Base-by-base conservation (phyloP, 1,140 invertebrate species). In the Argopecten irradians region DNA sequence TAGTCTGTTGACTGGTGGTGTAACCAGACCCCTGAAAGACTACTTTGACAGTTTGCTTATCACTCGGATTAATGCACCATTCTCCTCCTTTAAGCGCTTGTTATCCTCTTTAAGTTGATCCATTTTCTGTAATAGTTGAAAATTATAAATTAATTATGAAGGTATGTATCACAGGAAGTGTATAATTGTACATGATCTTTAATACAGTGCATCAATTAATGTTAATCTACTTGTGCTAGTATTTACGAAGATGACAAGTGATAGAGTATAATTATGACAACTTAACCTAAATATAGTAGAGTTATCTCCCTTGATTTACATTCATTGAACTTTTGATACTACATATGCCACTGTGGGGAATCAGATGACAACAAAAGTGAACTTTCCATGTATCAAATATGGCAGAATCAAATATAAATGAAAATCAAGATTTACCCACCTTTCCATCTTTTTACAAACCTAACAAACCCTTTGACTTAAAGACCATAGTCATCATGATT, bases 21-120 rank as follows among this genome's bases (percentile, higher is more conserved):
- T 5, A 71, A 71, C 55, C 55, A 71, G 55, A 8, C 55, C n/a
- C 55, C 1, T 71, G 22, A 71, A 71, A 71, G 19, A 71, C 90
- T 93, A 94, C 90, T 94, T 94, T 94, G 98, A 99, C 95, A 99
- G 96, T 97, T 99, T 99, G 96, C 98, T 99, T 96, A 99, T 99
- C 89, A 99, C 99, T 97, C 99, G 97, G 95, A 99, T 99, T 94
- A 99, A 97, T 92, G 99, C 98, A 94, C 98, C 98, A 96, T 99
- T 99, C 96, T 99, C 99, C 96, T 99, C 98, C 96, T 99, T 99
- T 95, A 99, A 96, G 96, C 98, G 97, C 96, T 98, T 97, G 96
- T 99, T 99, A 96, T 94, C 93, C 39, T 89, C 90, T 87, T 92
- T 94, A 46, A 94, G 82, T 28, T 36, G 84, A 39, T 94, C 92